Conservation (phyloP, 2,797 vertebrate genomes). For the Molossus alvarezi region DNA sequence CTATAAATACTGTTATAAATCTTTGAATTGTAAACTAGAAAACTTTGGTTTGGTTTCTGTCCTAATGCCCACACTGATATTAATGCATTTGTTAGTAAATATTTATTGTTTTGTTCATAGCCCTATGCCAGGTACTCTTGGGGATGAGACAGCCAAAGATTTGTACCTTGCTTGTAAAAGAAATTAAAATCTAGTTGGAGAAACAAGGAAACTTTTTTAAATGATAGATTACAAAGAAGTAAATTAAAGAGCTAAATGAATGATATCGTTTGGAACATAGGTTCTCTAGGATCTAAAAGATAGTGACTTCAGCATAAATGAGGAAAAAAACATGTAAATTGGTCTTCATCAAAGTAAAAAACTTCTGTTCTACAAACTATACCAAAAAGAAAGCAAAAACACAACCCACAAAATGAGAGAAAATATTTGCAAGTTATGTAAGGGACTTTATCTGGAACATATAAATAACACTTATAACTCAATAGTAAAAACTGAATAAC, state of each 20-base stretch:
- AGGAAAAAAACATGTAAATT: background rate
- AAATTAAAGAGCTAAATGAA: background rate
- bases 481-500: background rate
- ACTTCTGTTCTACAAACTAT: background rate
- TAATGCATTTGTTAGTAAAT: background rate
- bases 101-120: background rate
- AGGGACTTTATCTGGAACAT: background rate
- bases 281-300: background rate
- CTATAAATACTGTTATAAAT: background rate
- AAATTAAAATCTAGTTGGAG: background rate
- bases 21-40: slow-evolving; percentile 38
- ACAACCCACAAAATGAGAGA: background rate
- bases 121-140: background rate
- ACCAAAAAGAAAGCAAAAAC: background rate
- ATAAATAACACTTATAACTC: background rate
- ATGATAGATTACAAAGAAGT: background rate
- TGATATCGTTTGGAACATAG: background rate
- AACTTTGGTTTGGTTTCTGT: slow-evolving; percentile 8
- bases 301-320: background rate
- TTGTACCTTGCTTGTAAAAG: background rate
- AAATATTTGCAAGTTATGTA: background rate
- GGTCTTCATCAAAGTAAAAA: slow-evolving; percentile 19
- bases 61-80: background rate
- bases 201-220: background rate
- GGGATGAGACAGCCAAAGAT: background rate